Conservation (phyloP, 2,113 vertebrate species). For the Peromyscus leucopus region DNA sequence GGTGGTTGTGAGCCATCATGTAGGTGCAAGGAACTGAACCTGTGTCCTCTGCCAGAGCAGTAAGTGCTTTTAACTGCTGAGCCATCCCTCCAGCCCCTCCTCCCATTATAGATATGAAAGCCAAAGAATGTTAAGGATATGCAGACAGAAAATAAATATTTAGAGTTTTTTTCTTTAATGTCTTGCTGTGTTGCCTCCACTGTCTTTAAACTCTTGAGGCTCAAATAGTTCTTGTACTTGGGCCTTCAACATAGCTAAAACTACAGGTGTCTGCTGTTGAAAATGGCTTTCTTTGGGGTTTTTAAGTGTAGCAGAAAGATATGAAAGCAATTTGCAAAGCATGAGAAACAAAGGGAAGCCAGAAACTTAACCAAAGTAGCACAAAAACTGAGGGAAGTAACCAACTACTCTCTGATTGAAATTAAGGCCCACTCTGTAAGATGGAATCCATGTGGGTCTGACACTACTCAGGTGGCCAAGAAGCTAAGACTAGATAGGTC, state of each 20-base stretch:
- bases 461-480: neutral
- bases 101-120: neutral
- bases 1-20: too few relatives aligned
- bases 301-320: constrained; percentile 14
- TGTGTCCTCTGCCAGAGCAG: too few relatives aligned
- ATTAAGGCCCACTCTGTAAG: neutral
- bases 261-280: neutral
- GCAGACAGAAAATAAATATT: neutral
- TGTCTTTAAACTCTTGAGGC: neutral
- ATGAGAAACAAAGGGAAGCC: neutral
- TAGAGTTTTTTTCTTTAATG: neutral
- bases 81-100: too few relatives aligned
- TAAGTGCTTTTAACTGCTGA: too few relatives aligned
- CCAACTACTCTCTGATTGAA: neutral
- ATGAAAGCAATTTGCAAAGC: neutral
- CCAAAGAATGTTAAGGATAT: neutral
- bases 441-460: neutral
- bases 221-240: neutral
- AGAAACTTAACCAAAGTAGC: neutral
- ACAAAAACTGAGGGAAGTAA: neutral
- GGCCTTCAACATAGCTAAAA: neutral
- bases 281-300: neutral
- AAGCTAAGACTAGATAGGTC: neutral
- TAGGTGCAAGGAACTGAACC: too few relatives aligned
- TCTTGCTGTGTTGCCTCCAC: neutral